A percentile compares a stretch with the other conserved stretches of the same genome.
phyloP scores from a whole-genome alignment of 2,797 vertebrate genomes.

The Arnoldichthys spilopterus region DNA sequence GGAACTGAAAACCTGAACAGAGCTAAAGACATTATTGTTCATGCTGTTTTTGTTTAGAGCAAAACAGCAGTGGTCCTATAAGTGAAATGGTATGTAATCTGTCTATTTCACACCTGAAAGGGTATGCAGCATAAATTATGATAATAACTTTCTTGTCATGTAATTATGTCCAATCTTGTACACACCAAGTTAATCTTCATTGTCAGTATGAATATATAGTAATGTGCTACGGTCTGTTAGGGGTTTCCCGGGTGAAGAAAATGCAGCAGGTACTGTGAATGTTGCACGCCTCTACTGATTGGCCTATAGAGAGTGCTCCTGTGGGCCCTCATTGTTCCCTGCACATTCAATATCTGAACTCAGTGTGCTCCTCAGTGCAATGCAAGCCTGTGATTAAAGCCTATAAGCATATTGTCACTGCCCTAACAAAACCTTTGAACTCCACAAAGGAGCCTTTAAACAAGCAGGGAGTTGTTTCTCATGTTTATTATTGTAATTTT shows the following conservation, averaged over 20 bases:
- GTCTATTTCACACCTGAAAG: not conserved
- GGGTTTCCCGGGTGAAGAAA: not conserved
- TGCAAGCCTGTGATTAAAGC: not conserved
- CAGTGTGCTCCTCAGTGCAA: conserved; percentile 11
- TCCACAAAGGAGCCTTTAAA: too few relatives aligned
- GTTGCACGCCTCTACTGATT: not conserved
- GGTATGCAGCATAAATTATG: not conserved
- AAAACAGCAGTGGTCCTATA: conserved; percentile 1
- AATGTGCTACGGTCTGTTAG: not conserved
- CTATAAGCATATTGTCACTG: not conserved
- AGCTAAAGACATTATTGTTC: not conserved
- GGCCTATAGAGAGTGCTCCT: not conserved
- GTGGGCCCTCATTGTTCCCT: conserved; percentile 17
- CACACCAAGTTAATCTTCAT: not conserved
- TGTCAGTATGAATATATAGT: not conserved
- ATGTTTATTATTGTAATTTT: too few relatives aligned
- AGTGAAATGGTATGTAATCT: conserved; percentile 13
- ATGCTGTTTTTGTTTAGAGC: conserved; percentile 4
- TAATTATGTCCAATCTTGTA: not conserved
- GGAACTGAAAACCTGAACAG: conserved; percentile 15
- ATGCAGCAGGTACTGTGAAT: not conserved
- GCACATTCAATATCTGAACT: conserved; percentile 33
- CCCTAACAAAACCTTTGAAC: not conserved
- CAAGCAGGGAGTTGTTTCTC: too few relatives aligned
- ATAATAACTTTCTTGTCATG: not conserved